Percentiles rank a stretch among this genome's conserved stretches.
phyloP scores from a whole-genome alignment of 2,797 vertebrate species.

The Serranus cabrilla region DNA sequence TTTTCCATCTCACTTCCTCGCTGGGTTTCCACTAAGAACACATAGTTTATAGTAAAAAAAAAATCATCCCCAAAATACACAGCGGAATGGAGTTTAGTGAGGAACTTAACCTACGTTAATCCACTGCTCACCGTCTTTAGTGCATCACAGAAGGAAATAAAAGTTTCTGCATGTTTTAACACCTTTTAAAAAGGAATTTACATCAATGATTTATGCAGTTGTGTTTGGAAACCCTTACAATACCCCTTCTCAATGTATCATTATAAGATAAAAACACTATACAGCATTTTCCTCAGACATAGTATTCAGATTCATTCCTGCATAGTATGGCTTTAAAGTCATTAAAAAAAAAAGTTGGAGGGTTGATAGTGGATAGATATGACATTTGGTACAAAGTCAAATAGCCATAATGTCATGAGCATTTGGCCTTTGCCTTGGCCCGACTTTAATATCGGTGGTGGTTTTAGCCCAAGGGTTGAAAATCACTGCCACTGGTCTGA shows the following conservation, averaged over 20 bases:
- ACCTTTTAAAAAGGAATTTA: neutral
- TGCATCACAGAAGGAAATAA: neutral
- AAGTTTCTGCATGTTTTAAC: neutral
- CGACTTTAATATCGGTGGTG: conserved; percentile 25
- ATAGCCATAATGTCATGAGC: conserved; percentile 2
- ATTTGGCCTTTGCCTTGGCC: conserved; percentile 38
- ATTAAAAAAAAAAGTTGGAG: neutral
- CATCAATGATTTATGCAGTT: neutral
- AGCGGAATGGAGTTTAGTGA: neutral
- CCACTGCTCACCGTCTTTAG: neutral
- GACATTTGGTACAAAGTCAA: conserved; percentile 4
- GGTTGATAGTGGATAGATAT: neutral
- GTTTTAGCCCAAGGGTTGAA: conserved; percentile 29
- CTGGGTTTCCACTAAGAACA: conserved; percentile 19
- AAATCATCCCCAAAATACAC: conserved; percentile 12
- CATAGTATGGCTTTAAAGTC: neutral
- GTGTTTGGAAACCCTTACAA: neutral
- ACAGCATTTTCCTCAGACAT: no score
- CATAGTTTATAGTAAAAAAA: conserved; percentile 17
- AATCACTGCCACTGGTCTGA: conserved; percentile 18
- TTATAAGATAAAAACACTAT: neutral
- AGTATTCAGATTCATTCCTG: no score
- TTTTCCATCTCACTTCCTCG: conserved; percentile 25
- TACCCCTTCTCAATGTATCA: neutral
- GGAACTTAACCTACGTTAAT: conserved; percentile 42